Evolutionary conservation across 1,140 invertebrate genomes (phyloP), one percentile per base, ranked within the genome.

Genomic region (Popillia japonica): DNA sequence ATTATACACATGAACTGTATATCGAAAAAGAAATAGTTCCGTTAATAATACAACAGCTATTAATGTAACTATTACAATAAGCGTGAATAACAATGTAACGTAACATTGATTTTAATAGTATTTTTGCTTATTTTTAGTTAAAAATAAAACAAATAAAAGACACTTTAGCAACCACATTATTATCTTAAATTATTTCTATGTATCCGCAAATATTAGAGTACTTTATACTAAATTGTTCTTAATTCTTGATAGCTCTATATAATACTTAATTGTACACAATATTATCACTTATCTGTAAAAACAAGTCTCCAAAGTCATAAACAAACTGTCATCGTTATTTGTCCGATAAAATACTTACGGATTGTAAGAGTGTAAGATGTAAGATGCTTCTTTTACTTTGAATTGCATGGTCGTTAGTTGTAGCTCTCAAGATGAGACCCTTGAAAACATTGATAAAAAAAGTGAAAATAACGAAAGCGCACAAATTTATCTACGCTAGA

Each of bases 401-500:
- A n/a, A n/a, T 10, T 3, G 44, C 48, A 6, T 55, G 14, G 48
- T 55, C 10, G 6, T 55, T 55, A 55, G 14, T 55, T 55, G 6
- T 14, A n/a, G 41, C 10, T 41, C 17, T 14, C 14, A 42, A 74
- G 11, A 76, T 44, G 75, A 76, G 17, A 22, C 75, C n/a, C 11
- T 55, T 76, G n/a, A 27, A 42, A 20, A 76, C 41, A 4, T 14
- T 76, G 9, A 42, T 76, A 22, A 76, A 76, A 14, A 22, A 55
- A 20, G 22, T 48, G 41, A 83, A 78, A 79, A 92, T 90, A 88
- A 87, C 91, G 2, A 88, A 85, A 74, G 88, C 89, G 11, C 90
- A 88, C 81, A 91, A 90, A 85, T 93, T 89, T 82, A 86, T 93
- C 20, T 82, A 92, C 14, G 89, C 86, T 0, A 91, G 91, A 81